phyloP scores from a whole-genome alignment of 2,888 invertebrate species.

The Camptogramma bilineatum region DNA sequence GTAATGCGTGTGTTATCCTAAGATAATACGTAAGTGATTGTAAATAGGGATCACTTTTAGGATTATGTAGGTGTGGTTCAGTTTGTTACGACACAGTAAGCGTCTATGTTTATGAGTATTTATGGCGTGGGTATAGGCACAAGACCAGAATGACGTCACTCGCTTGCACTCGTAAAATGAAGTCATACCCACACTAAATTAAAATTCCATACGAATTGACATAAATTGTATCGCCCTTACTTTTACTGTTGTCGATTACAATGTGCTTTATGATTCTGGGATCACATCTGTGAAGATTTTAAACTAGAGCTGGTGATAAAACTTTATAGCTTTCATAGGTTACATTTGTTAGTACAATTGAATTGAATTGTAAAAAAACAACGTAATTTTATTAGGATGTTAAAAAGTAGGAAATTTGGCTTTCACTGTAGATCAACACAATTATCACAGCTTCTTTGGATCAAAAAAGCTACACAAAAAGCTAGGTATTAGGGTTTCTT shows the following conservation, averaged over 20 bases:
- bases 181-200: conserved; percentile 34
- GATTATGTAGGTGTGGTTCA: conserved; percentile 12
- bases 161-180: conserved; percentile 29
- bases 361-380: neutral
- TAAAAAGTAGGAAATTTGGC: neutral
- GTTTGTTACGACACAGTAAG: conserved; percentile 38
- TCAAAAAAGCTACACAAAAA: too few relatives aligned
- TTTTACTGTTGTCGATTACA: conserved; percentile 5
- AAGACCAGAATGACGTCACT: conserved; percentile 35
- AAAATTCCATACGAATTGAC: conserved; percentile 31
- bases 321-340: neutral
- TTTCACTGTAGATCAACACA: neutral
- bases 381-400: neutral
- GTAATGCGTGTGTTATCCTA: too few relatives aligned
- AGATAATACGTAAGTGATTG: neutral
- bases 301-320: neutral
- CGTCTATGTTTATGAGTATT: conserved; percentile 36
- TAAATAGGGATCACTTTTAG: conserved; percentile 9
- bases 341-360: neutral
- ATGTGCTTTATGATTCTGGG: conserved; percentile 3
- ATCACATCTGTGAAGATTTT: conserved; percentile 1
- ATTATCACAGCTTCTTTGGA: neutral
- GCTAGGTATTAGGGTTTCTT: too few relatives aligned
- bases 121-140: conserved; percentile 30
- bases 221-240: conserved; percentile 23